These are phyloP conservation scores for Parnassius apollo DNA, from an alignment of 2,888 invertebrate genomes.

Conservation along the genomic window DNA sequence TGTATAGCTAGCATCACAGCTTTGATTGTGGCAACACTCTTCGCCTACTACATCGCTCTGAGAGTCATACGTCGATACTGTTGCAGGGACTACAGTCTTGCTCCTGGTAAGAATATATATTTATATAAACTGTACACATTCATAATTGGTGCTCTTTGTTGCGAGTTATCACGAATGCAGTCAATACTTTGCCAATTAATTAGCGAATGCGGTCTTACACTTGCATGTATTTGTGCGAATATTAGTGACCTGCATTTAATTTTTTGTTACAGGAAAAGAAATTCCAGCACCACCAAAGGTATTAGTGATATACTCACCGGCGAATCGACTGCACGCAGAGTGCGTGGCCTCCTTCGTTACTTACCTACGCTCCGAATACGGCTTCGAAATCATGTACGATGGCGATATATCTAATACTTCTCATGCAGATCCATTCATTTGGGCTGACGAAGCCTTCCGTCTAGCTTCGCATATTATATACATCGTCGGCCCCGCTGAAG, in stretches of 20 bases:
- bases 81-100: slow-evolving; percentile 58
- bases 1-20: slow-evolving; percentile 71
- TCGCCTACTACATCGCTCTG: slow-evolving; percentile 65
- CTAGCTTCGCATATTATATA: slow-evolving; percentile 61
- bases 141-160: too few relatives aligned
- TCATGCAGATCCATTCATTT: slow-evolving; percentile 64
- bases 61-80: slow-evolving; percentile 57
- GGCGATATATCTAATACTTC: slow-evolving; percentile 58
- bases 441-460: slow-evolving; percentile 63
- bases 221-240: too few relatives aligned
- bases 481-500: slow-evolving; percentile 62
- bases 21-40: slow-evolving; percentile 60
- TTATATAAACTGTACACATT: too few relatives aligned
- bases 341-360: slow-evolving; percentile 62
- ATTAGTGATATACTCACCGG: slow-evolving; percentile 62
- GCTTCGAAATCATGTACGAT: slow-evolving; percentile 64
- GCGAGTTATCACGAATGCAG: too few relatives aligned
- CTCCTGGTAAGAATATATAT: slow-evolving; percentile 39
- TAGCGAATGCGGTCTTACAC: too few relatives aligned
- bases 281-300: slow-evolving; percentile 66
- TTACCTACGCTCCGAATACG: slow-evolving; percentile 63
- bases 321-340: slow-evolving; percentile 63
- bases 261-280: slow-evolving; percentile 44
- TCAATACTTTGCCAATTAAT: too few relatives aligned
- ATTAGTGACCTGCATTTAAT: background rate